Base-by-base conservation (phyloP, 2,888 invertebrate species). In the Leptodirus hochenwartii region DNA sequence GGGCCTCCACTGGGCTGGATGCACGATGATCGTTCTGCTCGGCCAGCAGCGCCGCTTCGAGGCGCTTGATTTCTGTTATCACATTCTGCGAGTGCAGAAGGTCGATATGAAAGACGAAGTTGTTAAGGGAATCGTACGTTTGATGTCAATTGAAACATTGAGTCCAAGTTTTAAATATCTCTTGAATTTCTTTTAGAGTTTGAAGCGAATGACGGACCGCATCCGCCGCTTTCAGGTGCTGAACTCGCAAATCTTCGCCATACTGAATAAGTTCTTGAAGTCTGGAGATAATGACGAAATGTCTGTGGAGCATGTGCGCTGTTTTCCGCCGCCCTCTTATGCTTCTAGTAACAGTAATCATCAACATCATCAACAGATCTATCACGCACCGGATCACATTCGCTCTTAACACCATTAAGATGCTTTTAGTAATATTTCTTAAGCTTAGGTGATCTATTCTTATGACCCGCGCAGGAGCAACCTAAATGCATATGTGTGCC, bases 1-100 rank as follows among this genome's bases (percentile, higher is more conserved):
- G 58, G 96, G 96, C 0, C 64, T 98, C 1, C 90, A 96, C 56
- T 98, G 96, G 96, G 96, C 95, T 4, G 96, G 95, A 1, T 93
- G 95, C 54, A 79, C 91, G 8, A 85, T 98, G 66, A 87, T 98
- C 37, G 80, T 88, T 3, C 63, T 98, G 23, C 63, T 98, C 20
- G 90, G 90, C 0, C 96, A 98, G 49, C 93, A 96, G 59, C 62
- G 90, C 25, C 64, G 95, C 34, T 98, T 96, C 56, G 95, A 98
- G 52, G 90, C 91, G 2, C 66, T 96, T 24, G 98, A 98, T 62
- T 96, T 96, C 63, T 93, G 90, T 58, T 98, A 98, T 59, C 96
- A 98, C 55, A 84, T 98, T 44, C 66, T 96, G 36, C 61, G 91
- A 36, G 91, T 96, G 6, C 95, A 96, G 55, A 63, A 91, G 20